Percentiles rank a stretch among this genome's conserved stretches.
phyloP scores from a whole-genome alignment of 2,888 invertebrate species.

The Eretmocerus hayati region DNA sequence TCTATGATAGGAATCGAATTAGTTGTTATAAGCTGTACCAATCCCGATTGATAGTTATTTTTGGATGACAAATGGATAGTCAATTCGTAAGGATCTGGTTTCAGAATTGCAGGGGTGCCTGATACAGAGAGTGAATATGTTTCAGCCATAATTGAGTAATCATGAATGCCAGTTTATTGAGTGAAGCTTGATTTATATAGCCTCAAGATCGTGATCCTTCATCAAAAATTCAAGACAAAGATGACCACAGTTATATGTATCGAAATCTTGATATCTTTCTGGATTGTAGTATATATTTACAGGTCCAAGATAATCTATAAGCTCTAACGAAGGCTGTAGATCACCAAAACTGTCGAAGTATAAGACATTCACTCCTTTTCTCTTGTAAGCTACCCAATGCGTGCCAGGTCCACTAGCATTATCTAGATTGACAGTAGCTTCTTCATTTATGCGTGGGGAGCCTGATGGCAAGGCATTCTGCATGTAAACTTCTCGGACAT shows the following conservation, averaged over 20 bases:
- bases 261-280: slow-evolving; percentile 28
- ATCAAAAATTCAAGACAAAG: slow-evolving; percentile 13
- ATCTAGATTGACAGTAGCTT: slow-evolving; percentile 17
- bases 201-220: background rate
- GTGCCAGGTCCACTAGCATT: slow-evolving; percentile 29
- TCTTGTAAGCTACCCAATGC: too few relatives aligned
- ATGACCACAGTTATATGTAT: slow-evolving; percentile 28
- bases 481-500: background rate
- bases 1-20: background rate
- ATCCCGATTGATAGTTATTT: background rate
- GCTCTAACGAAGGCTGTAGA: slow-evolving; percentile 31
- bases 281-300: slow-evolving; percentile 29
- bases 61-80: background rate
- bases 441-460: slow-evolving; percentile 15
- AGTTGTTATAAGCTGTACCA: background rate
- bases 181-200: background rate
- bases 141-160: background rate
- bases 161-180: background rate
- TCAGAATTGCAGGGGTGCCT: background rate
- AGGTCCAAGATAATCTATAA: slow-evolving; percentile 27
- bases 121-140: background rate
- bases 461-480: background rate
- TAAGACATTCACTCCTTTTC: slow-evolving; percentile 26
- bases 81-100: background rate
- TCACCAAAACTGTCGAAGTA: slow-evolving; percentile 40